phyloP scores from a whole-genome alignment of 1,140 invertebrate genomes.

The Muscidifurax raptorellus region DNA sequence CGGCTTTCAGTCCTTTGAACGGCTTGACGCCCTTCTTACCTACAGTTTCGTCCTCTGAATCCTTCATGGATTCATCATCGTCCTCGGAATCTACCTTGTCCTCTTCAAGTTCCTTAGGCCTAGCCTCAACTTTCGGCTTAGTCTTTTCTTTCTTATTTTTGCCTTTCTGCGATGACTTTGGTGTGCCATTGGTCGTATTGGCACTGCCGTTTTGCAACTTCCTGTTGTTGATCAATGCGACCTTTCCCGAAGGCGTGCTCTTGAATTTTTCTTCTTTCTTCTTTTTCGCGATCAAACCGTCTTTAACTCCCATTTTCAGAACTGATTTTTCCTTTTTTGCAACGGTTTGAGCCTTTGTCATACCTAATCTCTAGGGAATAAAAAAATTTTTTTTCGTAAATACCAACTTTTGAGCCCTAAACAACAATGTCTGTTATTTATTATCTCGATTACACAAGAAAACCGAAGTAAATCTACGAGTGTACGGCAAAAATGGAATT shows the following conservation, averaged over 20 bases:
- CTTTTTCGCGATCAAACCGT: conserved; percentile 16
- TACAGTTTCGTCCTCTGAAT: conserved; percentile 23
- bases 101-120: neutral
- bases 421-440: too few species aligned
- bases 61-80: conserved; percentile 30
- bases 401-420: too few species aligned
- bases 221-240: neutral
- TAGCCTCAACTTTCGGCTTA: neutral
- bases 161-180: neutral
- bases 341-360: conserved; percentile 34
- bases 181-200: neutral
- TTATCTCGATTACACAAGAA: too few species aligned
- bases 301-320: conserved; percentile 16
- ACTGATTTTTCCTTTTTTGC: conserved; percentile 13
- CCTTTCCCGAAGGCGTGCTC: neutral
- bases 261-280: conserved; percentile 18
- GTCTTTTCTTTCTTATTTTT: conserved; percentile 25
- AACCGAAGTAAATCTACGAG: neutral
- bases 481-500: neutral
- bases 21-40: conserved; percentile 59
- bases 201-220: neutral
- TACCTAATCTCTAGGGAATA: neutral
- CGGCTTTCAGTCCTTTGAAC: conserved; percentile 57
- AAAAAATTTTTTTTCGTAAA: neutral
- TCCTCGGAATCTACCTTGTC: neutral